Percentiles rank a stretch among this genome's conserved stretches.
These are phyloP conservation scores for Pyralis farinalis DNA, from an alignment of 2,888 invertebrate genomes.

Conservation along the genomic window DNA sequence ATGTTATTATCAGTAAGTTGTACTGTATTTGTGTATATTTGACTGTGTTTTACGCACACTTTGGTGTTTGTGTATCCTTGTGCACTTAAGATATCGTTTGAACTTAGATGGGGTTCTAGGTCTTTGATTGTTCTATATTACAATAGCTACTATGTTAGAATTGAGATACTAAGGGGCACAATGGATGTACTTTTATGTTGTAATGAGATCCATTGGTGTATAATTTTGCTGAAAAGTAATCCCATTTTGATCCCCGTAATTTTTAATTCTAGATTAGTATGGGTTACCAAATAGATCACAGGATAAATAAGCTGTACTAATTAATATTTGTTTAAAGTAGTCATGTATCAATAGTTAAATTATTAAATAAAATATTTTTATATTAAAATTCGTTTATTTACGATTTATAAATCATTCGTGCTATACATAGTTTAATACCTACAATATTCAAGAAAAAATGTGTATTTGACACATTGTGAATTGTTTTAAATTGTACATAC, in stretches of 20 bases:
- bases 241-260: too few relatives aligned
- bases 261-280: too few relatives aligned
- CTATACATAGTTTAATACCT: conserved; percentile 3
- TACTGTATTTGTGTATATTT: too few relatives aligned
- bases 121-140: conserved; percentile 11
- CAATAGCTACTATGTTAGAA: conserved; percentile 3
- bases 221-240: too few relatives aligned
- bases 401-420: conserved; percentile 6
- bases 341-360: too few relatives aligned
- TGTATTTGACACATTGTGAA: conserved; percentile 8
- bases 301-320: neutral
- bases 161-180: too few relatives aligned
- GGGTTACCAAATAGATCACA: too few relatives aligned
- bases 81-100: conserved; percentile 14
- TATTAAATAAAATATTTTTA: conserved; percentile 6
- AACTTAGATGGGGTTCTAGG: conserved; percentile 14
- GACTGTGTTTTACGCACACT: neutral
- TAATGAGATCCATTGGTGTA: too few relatives aligned
- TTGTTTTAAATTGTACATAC: conserved; percentile 8
- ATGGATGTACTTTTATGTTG: too few relatives aligned
- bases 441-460: conserved; percentile 1
- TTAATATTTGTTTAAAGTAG: neutral
- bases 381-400: conserved; percentile 11
- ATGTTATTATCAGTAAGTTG: too few relatives aligned
- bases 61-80: too few relatives aligned